Percentiles rank a stretch among this genome's conserved stretches.
Evolutionary conservation across 2,797 vertebrate genomes (phyloP).

Genomic region (Jordanella pulchra): DNA sequence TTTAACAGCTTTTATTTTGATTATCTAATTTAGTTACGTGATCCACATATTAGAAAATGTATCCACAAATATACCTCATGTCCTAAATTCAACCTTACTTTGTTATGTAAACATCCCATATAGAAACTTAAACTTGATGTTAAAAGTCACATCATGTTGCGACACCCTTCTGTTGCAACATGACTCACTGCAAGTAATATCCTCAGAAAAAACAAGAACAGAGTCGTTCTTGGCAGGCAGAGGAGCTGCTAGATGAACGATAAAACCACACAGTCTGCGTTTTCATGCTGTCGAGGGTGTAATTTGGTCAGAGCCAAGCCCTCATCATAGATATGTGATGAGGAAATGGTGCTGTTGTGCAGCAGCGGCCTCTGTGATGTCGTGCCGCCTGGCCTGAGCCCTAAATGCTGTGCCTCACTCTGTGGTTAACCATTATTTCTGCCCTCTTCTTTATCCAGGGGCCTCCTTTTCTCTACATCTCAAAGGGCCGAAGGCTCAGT

Average conservation of each 20-base stretch:
- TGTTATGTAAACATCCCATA: background rate
- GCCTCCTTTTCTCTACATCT: conserved; percentile 50
- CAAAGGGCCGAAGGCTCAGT: conserved; percentile 34
- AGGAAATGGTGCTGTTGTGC: conserved; percentile 48
- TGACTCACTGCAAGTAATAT: conserved; percentile 23
- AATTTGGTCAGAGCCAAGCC: conserved; percentile 55
- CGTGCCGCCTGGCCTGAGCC: conserved; percentile 59
- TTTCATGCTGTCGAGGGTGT: conserved; percentile 53
- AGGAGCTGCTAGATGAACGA: conserved; percentile 49
- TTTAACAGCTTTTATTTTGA: background rate
- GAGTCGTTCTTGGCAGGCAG: conserved; percentile 22
- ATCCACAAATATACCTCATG: background rate
- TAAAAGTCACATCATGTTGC: conserved; percentile 26
- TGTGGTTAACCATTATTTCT: conserved; percentile 77
- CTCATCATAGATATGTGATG: conserved; percentile 43
- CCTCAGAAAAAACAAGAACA: conserved; percentile 14
- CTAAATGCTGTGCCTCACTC: conserved; percentile 56
- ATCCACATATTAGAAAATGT: background rate
- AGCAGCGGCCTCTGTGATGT: conserved; percentile 66
- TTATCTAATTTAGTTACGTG: background rate
- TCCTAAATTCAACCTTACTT: background rate
- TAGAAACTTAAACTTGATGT: conserved; percentile 28
- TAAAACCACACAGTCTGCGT: conserved; percentile 51
- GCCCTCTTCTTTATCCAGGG: conserved; percentile 61
- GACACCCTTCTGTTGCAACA: conserved; percentile 27